Conservation (phyloP, 1,140 invertebrate species). For the Ceratina japonica region DNA sequence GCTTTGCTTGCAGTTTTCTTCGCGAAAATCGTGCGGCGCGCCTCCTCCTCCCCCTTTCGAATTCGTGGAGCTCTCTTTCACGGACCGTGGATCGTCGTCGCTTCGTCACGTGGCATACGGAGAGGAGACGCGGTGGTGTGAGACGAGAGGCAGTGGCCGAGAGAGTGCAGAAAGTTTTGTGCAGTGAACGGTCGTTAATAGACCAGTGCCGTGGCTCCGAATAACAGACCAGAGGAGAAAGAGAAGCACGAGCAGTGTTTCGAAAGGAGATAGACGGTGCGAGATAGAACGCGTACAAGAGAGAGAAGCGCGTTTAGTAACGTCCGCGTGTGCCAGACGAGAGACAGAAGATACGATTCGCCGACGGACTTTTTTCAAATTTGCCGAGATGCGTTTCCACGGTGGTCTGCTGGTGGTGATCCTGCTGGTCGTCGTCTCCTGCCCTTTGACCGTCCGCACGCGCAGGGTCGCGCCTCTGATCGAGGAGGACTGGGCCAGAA, state of each 20-base stretch:
- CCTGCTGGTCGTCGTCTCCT: constrained; percentile 64
- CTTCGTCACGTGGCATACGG: background rate
- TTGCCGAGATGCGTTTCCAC: constrained; percentile 67
- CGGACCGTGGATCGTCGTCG: background rate
- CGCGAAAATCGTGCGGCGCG: background rate
- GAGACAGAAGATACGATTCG: constrained; percentile 31
- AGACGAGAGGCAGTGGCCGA: constrained; percentile 21
- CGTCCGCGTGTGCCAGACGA: constrained; percentile 4
- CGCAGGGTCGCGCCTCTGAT: constrained; percentile 73
- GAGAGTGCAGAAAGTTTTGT: constrained; percentile 63
- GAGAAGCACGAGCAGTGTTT: background rate
- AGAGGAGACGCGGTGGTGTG: constrained; percentile 20
- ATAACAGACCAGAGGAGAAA: constrained; percentile 22
- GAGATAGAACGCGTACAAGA: constrained; percentile 7
- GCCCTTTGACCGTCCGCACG: constrained; percentile 60
- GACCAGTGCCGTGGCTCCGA: constrained; percentile 53
- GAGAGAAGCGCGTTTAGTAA: background rate
- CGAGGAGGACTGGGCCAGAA: constrained; percentile 74
- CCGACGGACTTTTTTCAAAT: constrained; percentile 18
- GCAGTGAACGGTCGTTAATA: constrained; percentile 69
- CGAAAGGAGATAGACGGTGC: too few relatives aligned
- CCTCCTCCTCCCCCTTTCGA: background rate
- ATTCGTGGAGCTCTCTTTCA: background rate
- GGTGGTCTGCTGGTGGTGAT: constrained; percentile 61
- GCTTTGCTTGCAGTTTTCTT: background rate